Conservation (phyloP, 1,140 invertebrate species). For the Heliconius melpomene region DNA sequence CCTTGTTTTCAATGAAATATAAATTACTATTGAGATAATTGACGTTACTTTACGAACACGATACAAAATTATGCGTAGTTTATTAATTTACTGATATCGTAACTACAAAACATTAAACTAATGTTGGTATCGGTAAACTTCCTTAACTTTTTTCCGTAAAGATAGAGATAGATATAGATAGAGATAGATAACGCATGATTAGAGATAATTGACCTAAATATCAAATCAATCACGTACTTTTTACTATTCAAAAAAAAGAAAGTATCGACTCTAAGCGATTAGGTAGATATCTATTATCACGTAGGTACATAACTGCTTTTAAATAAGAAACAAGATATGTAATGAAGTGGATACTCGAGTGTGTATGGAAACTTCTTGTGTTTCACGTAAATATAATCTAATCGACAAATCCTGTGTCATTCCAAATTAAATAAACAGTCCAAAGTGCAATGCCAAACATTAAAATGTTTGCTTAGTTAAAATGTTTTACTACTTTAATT, state of each 20-base stretch:
- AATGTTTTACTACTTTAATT: not conserved
- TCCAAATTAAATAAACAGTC: slow-evolving; percentile 15
- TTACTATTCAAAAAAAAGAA: not conserved
- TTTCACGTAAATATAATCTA: slow-evolving; percentile 26
- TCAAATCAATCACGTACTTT: not conserved
- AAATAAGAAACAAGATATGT: slow-evolving; percentile 1
- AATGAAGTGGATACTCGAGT: slow-evolving; percentile 27
- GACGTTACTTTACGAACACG: not conserved
- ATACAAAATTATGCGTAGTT: not conserved
- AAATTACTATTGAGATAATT: too few species aligned
- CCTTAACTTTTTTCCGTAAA: not conserved
- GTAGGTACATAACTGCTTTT: not conserved
- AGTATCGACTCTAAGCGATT: not conserved
- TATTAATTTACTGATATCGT: not conserved
- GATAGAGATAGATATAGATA: not conserved
- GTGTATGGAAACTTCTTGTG: slow-evolving; percentile 30
- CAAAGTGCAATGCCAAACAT: slow-evolving; percentile 1
- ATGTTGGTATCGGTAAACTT: not conserved
- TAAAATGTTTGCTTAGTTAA: not conserved
- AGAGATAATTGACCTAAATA: not conserved
- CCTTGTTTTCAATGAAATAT: too few species aligned
- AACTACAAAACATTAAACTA: not conserved
- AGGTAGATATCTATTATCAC: not conserved
- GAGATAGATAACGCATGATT: not conserved
- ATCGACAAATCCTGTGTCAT: slow-evolving; percentile 20